Conservation (phyloP, 2,113 vertebrate species). For the Rostratula benghalensis region DNA sequence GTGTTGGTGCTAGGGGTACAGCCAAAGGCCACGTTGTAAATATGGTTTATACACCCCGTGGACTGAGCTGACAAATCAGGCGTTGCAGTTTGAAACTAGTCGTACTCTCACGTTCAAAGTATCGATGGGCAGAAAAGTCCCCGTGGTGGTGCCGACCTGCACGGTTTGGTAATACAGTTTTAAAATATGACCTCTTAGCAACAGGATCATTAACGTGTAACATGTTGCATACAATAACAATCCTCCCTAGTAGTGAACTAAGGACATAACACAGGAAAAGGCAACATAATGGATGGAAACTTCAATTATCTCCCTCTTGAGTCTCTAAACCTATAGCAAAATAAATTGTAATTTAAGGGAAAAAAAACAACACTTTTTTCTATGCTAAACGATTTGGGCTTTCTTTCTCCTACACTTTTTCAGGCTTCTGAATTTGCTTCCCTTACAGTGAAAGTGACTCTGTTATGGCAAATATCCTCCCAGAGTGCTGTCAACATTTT, state of each 20-base stretch:
- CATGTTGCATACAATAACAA: fast-evolving
- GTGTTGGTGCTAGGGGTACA: fast-evolving
- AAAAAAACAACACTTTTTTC: background rate
- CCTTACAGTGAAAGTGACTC: fast-evolving
- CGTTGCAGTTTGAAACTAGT: fast-evolving
- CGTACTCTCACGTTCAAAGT: background rate
- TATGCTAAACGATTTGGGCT: background rate
- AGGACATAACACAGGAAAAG: fast-evolving
- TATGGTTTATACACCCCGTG: fast-evolving
- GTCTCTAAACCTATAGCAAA: background rate
- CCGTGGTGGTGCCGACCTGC: fast-evolving
- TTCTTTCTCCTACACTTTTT: background rate
- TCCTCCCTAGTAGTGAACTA: fast-evolving
- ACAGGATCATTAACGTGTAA: background rate
- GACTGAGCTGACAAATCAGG: background rate
- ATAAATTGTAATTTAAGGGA: background rate
- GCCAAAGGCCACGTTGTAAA: background rate
- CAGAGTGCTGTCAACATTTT: fast-evolving
- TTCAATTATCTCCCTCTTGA: background rate
- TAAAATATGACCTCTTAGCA: fast-evolving
- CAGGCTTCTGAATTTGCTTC: background rate
- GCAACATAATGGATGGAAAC: background rate
- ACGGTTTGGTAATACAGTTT: fast-evolving
- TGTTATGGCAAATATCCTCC: fast-evolving
- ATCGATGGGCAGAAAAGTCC: fast-evolving